Conservation (phyloP, 2,797 vertebrate species). For the Urosaurus nigricauda region DNA sequence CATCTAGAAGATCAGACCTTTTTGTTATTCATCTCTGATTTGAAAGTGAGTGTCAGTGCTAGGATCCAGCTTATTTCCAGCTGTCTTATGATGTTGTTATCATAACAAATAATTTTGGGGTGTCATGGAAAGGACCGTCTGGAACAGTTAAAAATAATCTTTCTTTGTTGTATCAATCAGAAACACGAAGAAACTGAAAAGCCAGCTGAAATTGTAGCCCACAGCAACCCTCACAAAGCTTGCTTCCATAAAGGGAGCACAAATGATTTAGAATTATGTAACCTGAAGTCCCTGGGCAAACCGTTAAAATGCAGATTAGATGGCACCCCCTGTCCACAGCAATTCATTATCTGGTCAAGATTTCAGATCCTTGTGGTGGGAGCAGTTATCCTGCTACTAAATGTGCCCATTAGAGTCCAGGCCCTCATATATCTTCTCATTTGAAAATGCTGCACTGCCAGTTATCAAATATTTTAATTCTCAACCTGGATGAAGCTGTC, state of each 20-base stretch:
- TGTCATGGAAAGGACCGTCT: background rate
- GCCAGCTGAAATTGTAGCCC: background rate
- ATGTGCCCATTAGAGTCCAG: slow-evolving; percentile 54
- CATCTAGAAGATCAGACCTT: background rate
- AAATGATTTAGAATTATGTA: slow-evolving; percentile 30
- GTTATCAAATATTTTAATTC: slow-evolving; percentile 47
- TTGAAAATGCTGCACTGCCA: slow-evolving; percentile 36
- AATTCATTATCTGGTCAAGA: slow-evolving; percentile 50
- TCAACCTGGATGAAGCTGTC: background rate
- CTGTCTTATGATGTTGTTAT: background rate
- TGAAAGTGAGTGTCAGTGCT: background rate
- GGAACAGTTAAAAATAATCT: background rate
- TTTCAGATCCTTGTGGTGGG: slow-evolving; percentile 59
- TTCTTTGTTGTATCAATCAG: background rate
- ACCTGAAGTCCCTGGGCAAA: slow-evolving; percentile 29
- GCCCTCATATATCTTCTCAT: slow-evolving; percentile 53
- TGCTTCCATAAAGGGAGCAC: slow-evolving; percentile 14
- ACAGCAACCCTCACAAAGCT: background rate
- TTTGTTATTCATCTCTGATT: background rate
- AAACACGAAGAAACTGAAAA: background rate
- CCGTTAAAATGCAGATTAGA: slow-evolving; percentile 40
- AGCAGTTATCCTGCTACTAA: slow-evolving; percentile 55
- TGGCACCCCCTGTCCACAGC: slow-evolving; percentile 42
- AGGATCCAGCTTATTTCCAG: background rate
- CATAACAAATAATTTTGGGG: background rate